Conservation (phyloP, 2,113 vertebrate species). For the Rhynchomys soricoides region DNA sequence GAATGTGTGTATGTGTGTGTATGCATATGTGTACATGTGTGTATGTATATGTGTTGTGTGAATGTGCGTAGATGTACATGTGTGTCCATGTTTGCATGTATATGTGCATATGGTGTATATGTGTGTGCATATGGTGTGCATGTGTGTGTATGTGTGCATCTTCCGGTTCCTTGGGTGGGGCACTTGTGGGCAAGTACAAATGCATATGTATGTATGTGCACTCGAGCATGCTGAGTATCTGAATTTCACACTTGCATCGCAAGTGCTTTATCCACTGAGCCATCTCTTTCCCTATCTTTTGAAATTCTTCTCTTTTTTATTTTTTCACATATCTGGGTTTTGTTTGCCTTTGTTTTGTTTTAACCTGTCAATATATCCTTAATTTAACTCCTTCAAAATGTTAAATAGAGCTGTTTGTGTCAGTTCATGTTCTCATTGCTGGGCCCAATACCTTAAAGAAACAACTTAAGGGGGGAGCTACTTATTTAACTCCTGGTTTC, state of each 20-base stretch:
- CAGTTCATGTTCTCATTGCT: neutral
- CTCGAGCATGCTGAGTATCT: neutral
- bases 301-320: neutral
- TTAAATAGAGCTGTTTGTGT: neutral
- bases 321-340: neutral
- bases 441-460: neutral
- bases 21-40: neutral
- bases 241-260: no score
- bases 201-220: neutral
- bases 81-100: no score
- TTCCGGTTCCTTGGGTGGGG: neutral
- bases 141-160: neutral
- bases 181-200: neutral
- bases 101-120: neutral
- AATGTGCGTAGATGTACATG: no score
- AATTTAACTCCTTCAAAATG: constrained; percentile 1
- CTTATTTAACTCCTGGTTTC: neutral
- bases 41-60: neutral
- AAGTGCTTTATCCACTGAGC: neutral
- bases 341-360: neutral
- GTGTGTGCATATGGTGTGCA: neutral
- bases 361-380: neutral
- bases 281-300: neutral
- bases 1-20: no score
- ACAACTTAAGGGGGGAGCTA: neutral